Base-by-base conservation (phyloP, 2,888 invertebrate species). In the Octodonta nipae region DNA sequence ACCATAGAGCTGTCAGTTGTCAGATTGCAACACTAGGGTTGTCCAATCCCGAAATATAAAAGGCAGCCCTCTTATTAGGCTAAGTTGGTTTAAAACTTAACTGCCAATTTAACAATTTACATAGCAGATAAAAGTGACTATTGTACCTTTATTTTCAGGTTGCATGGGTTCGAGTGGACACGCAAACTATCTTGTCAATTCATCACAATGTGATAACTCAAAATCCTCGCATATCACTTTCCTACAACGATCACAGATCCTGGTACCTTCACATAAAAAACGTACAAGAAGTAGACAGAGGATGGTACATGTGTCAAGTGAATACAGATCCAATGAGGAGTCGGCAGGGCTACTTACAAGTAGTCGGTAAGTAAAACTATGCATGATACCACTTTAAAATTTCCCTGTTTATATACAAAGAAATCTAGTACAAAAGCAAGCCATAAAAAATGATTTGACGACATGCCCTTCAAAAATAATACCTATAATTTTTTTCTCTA, bases 281-380 rank as follows among this genome's bases (percentile, higher is more conserved):
- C 55, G 86, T 85, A 15, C 84, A 86, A 55, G 87, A 88, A 59
- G 73, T 75, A 26, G 88, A 88, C 64, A 71, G 87, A 2, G 88
- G 88, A 37, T 88, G 86, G 86, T 88, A 75, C 59, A 87, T 87
- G 87, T 87, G 87, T 57, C 87, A 88, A 63, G 79, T 89, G 45
- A 88, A 89, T 64, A 88, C 88, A 1, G 86, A 88, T 62, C 89
- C 88, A n/a, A 89, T 89, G 88, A 71, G 86, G 44, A 84, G 83
- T 38, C 71, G 83, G 34, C 83, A 86, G 56, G 89, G 88, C 33
- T 89, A 87, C 58, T 69, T 89, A 16, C 86, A 88, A 68, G 87
- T 89, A 45, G 86, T 88, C 26, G 88, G 89, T 88, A 56, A 75
- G 81, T 43, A 26, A 8, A 4, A 26, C n/a, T n/a, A n/a, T n/a